A percentile compares a stretch with the other conserved stretches of the same genome.
Evolutionary conservation across 2,797 vertebrate species (phyloP).

Genomic region (Xenops minutus): DNA sequence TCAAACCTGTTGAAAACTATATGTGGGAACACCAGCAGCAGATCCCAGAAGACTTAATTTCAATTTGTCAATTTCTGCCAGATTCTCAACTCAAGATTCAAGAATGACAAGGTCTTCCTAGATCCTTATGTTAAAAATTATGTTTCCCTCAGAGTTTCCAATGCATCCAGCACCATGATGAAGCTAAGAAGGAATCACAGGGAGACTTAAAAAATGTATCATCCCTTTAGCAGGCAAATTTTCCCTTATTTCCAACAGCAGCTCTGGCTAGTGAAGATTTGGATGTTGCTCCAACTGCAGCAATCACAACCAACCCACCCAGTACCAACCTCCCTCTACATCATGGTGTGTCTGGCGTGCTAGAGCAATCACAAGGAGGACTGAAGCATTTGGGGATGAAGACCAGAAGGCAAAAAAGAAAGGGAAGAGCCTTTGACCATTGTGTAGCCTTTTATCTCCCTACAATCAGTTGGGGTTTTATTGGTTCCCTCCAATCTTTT

Average conservation of each 20-base stretch:
- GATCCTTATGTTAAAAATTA: neutral
- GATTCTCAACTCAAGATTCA: neutral
- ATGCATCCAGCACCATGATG: neutral
- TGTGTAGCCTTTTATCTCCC: neutral
- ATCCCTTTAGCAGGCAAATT: neutral
- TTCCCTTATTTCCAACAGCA: neutral
- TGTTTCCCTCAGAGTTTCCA: neutral
- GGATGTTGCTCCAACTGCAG: neutral
- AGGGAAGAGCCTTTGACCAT: neutral
- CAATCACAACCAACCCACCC: neutral
- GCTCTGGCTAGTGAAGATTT: neutral
- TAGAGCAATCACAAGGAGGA: neutral
- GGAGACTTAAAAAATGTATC: neutral
- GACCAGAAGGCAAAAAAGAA: neutral
- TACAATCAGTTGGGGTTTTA: fast-evolving
- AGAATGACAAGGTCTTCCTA: neutral
- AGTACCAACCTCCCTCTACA: neutral
- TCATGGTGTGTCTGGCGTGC: neutral
- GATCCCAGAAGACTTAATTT: neutral
- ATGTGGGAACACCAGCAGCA: neutral
- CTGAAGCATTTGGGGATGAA: neutral
- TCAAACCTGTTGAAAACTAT: neutral
- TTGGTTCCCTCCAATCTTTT: neutral
- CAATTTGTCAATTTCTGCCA: neutral
- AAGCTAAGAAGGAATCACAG: neutral